Evolutionary conservation across 1,140 invertebrate genomes (phyloP).

Genomic region (Drosophila nasuta): DNA sequence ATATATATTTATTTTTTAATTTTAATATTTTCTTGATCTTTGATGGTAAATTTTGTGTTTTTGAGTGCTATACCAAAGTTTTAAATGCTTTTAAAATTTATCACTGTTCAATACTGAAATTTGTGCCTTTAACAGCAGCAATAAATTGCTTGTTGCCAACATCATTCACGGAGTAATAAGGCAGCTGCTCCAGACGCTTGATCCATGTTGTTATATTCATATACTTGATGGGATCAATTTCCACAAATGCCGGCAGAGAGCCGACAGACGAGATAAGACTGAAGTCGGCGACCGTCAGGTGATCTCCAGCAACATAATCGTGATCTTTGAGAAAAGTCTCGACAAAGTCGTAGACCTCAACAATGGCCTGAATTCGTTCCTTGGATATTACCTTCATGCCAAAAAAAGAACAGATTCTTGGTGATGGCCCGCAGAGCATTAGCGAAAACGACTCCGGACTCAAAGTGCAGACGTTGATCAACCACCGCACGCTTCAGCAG

Average conservation of each 20-base stretch:
- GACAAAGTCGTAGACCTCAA: slow-evolving; percentile 85
- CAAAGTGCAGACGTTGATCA: slow-evolving; percentile 86
- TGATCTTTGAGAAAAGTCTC: slow-evolving; percentile 85
- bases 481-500: slow-evolving; percentile 85
- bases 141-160: slow-evolving; percentile 60
- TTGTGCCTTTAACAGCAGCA: slow-evolving; percentile 25
- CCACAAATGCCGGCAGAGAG: slow-evolving; percentile 68
- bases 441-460: slow-evolving; percentile 86
- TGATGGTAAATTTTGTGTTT: not conserved
- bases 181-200: slow-evolving; percentile 65
- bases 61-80: not conserved
- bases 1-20: too few relatives aligned
- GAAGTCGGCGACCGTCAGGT: slow-evolving; percentile 87
- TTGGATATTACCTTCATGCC: slow-evolving; percentile 75
- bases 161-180: slow-evolving; percentile 81
- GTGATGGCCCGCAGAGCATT: slow-evolving; percentile 46
- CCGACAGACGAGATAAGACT: slow-evolving; percentile 75
- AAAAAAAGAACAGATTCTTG: slow-evolving; percentile 14
- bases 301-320: slow-evolving; percentile 86
- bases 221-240: slow-evolving; percentile 70
- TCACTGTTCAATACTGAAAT: slow-evolving; percentile 27
- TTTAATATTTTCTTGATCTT: too few relatives aligned
- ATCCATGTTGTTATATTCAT: slow-evolving; percentile 63
- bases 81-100: too few relatives aligned
- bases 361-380: slow-evolving; percentile 67